Evolutionary conservation across 2,113 vertebrate genomes (phyloP), one percentile per base, ranked within the genome.

Genomic region (Pipra filicauda): DNA sequence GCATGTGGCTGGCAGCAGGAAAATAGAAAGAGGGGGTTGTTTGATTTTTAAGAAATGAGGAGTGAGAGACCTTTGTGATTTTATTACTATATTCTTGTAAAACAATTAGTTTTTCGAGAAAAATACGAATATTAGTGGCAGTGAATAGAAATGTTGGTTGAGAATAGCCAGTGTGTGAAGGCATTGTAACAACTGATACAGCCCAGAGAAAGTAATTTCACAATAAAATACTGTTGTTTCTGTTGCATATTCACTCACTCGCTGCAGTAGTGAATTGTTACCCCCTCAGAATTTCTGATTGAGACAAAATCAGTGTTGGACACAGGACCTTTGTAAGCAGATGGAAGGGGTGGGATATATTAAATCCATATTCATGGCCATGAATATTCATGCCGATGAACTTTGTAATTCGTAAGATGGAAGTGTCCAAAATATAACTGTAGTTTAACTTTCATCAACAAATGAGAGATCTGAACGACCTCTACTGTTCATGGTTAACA

Each of bases 11-110:
- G 49, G 35, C 72, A 88, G 62, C 55, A 77, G 55, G 59, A 35
- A 77, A 72, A 66, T 0, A 18, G 15, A 8, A 66, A 15, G 37
- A 3, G 8, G 0, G 1, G 11, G 5, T 76, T 31, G 18, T 21
- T 89, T 81, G 31, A 5, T 66, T 62, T 62, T 71, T 64, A 15
- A 30, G 54, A 62, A 67, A 37, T 0, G 1, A 78, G 28, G 27
- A 59, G 61, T n/a, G 43, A 64, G n/a, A n/a, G 27, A 44, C 15
- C 15, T 73, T 66, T 2, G 1, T 35, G 27, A 24, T 74, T 77
- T 71, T 67, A 4, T 62, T 58, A 24, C 18, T 33, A 21, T 23
- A 33, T 39, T 48, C 35, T 69, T 0, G 3, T 59, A 72, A 52
- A 46, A 73, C 27, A 6, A 18, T 1, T 33, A 0, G 0, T 73